Conservation (phyloP, 2,888 invertebrate genomes). For the Lordiphosa fenestrarum region DNA sequence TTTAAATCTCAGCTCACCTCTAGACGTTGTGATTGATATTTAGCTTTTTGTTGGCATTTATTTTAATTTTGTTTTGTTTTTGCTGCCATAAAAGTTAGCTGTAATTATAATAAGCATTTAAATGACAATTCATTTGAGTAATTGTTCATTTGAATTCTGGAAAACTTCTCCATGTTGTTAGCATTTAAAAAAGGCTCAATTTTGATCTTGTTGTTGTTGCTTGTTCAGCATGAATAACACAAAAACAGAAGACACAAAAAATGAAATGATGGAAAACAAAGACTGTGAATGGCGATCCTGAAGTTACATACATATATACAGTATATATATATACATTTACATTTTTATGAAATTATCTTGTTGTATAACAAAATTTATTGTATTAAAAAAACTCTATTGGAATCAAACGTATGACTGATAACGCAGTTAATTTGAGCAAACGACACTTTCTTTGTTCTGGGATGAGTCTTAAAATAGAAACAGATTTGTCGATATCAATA, state of each 20-base stretch:
- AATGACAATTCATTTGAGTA: slow-evolving; percentile 12
- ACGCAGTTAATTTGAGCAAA: too few relatives aligned
- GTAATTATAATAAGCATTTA: slow-evolving; percentile 12
- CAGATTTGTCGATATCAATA: not conserved
- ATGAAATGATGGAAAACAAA: slow-evolving; percentile 38
- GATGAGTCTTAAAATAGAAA: too few relatives aligned
- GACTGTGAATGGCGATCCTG: slow-evolving; percentile 66
- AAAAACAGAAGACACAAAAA: slow-evolving; percentile 6
- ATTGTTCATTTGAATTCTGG: slow-evolving; percentile 20
- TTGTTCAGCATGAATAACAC: slow-evolving; percentile 17
- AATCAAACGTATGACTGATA: not conserved
- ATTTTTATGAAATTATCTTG: slow-evolving; percentile 48
- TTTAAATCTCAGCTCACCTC: slow-evolving; percentile 9
- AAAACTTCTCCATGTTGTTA: slow-evolving; percentile 1
- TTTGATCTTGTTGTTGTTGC: slow-evolving; percentile 22
- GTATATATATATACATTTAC: slow-evolving; percentile 21
- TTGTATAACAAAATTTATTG: slow-evolving; percentile 43
- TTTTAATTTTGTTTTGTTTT: not conserved
- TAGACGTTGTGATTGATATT: slow-evolving; percentile 25
- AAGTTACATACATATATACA: slow-evolving; percentile 47
- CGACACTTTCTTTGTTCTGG: too few relatives aligned
- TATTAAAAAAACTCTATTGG: slow-evolving; percentile 40
- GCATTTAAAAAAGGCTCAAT: slow-evolving; percentile 22
- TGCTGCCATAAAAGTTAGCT: too few relatives aligned
- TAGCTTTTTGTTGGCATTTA: slow-evolving; percentile 3